Base-by-base conservation (phyloP, 2,113 vertebrate species). In the Acrocephalus arundinaceus region DNA sequence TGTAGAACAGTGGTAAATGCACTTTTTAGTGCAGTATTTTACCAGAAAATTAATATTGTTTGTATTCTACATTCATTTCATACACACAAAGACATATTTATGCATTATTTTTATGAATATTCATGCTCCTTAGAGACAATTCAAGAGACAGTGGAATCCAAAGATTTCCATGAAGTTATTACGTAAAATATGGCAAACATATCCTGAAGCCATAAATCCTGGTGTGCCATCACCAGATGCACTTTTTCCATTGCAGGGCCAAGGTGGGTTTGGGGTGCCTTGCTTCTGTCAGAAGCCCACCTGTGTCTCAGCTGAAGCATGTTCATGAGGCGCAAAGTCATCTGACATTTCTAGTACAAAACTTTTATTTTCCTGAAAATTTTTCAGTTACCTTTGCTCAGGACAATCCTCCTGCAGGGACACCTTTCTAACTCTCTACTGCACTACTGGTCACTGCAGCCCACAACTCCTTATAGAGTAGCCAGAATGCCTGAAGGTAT, bases 151-250 rank as follows among this genome's bases (percentile, higher is more conserved):
- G 30, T n/a, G 54, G 13, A 71, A 62, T 62, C 13, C 0, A 0
- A 71, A 72, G 25, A 35, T n/a, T 87, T 79, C 24, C 8, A 45
- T 61, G n/a, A 67, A 54, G 33, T 48, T 63, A 15, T 14, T 51
- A 10, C 0, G 0, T 72, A 35, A 87, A 82, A 67, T 49, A 78
- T 0, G 0, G 7, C 31, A 89, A 84, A 55, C 4, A 13, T 41
- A 6, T 37, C 25, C n/a, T 54, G n/a, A 13, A 94, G 46, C 37
- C 28, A 52, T 28, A 66, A 81, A 54, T 54, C 6, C 35, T 46
- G 28, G 9, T 49, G 25, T 54, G 37, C 21, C 15, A 20, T 39
- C 28, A 74, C 12, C 51, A 66, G 21, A 23, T 67, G 20, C 20
- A 49, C 14, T 67, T 13, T 57, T 84, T 81, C 41, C 24, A 65